Evolutionary conservation across 2,888 invertebrate species (phyloP).

Genomic region (Chrysomela aeneicollis): DNA sequence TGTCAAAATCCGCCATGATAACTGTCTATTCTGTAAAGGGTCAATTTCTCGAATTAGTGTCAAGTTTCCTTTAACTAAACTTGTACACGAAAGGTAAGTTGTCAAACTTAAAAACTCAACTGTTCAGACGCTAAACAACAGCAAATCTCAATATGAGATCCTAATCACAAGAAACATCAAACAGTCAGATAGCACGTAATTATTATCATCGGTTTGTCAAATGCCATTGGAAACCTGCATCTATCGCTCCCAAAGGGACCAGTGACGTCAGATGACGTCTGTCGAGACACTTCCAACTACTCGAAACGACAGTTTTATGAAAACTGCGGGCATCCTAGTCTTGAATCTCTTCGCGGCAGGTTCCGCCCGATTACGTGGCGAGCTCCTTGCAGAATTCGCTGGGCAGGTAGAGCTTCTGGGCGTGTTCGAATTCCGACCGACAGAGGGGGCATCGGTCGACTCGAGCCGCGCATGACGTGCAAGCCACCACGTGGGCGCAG

Average conservation of each 20-base stretch:
- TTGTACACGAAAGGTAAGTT: neutral
- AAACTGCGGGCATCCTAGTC: constrained; percentile 27
- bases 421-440: constrained; percentile 73
- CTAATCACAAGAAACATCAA: constrained; percentile 16
- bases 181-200: constrained; percentile 7
- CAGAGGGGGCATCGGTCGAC: constrained; percentile 81
- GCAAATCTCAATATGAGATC: constrained; percentile 56
- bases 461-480: constrained; percentile 76
- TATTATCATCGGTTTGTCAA: constrained; percentile 17
- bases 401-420: constrained; percentile 76
- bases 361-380: constrained; percentile 3
- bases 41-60: too few species aligned
- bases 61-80: neutral
- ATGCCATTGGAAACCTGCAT: too few species aligned
- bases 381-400: constrained; percentile 63
- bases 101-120: neutral
- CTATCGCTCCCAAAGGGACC: too few species aligned
- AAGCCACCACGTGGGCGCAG: constrained; percentile 88
- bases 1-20: too few species aligned
- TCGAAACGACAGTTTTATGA: constrained; percentile 23
- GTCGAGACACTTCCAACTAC: too few species aligned
- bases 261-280: too few species aligned
- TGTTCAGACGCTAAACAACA: neutral
- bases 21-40: too few species aligned
- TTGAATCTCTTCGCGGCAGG: constrained; percentile 18